Conservation (phyloP, 1,140 invertebrate genomes). For the Andrena cerasifolii region DNA sequence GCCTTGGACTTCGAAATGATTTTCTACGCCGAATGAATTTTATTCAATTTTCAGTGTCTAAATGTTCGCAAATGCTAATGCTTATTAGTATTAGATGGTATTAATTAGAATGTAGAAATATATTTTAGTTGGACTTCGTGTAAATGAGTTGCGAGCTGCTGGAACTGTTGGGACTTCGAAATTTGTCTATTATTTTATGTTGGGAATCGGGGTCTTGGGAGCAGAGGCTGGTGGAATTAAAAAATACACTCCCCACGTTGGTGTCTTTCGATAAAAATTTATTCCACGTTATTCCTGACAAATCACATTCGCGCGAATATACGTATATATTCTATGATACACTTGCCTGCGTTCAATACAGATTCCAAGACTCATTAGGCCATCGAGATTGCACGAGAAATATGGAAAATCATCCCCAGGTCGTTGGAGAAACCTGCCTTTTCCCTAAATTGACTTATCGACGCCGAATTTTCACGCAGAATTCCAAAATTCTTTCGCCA, state of each 20-base stretch:
- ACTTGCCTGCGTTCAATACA: conserved; percentile 39
- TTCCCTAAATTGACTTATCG: conserved; percentile 19
- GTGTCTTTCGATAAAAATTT: conserved; percentile 63
- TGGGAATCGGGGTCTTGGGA: too few species aligned
- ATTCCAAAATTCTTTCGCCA: neutral
- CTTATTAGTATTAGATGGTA: too few species aligned
- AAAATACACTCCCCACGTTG: neutral
- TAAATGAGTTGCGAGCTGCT: too few species aligned
- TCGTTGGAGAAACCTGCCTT: neutral
- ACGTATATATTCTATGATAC: conserved; percentile 21
- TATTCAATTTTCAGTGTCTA: too few species aligned
- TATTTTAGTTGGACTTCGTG: too few species aligned
- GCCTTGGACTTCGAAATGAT: neutral
- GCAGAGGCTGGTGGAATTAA: neutral
- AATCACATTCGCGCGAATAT: conserved; percentile 46
- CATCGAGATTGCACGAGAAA: conserved; percentile 55
- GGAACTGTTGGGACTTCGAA: too few species aligned
- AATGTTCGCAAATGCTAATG: too few species aligned
- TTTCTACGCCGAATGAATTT: neutral
- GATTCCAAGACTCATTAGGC: conserved; percentile 53
- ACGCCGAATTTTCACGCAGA: neutral
- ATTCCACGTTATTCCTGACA: conserved; percentile 52
- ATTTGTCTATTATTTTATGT: too few species aligned
- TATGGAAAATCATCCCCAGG: neutral
- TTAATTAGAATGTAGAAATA: too few species aligned